These are phyloP conservation scores for Champsocephalus esox DNA, from an alignment of 2,797 vertebrate species.

Conservation along the genomic window DNA sequence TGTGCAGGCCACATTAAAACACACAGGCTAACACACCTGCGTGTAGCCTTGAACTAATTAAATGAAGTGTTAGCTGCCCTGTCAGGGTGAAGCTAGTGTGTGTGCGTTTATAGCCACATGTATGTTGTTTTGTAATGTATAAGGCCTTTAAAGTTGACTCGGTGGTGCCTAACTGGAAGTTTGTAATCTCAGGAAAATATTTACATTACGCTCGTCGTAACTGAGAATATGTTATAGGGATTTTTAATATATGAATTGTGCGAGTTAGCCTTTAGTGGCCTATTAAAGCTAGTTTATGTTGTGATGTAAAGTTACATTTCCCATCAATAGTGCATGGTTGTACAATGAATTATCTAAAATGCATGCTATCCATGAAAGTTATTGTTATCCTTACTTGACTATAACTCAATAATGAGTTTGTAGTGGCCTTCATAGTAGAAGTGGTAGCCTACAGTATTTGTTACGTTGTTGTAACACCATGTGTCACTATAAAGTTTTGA, in stretches of 20 bases:
- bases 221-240: no score
- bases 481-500: neutral
- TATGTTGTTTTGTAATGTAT: neutral
- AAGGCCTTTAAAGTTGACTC: neutral
- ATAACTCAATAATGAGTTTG: neutral
- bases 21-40: conserved; percentile 37
- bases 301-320: neutral
- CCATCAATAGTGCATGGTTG: neutral
- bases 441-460: neutral
- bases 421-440: neutral
- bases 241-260: neutral
- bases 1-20: conserved; percentile 31
- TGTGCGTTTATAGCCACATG: neutral
- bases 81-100: neutral
- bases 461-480: neutral
- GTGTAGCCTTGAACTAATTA: rapidly evolving
- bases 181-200: neutral
- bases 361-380: neutral
- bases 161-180: neutral
- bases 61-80: neutral
- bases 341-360: conserved; percentile 4
- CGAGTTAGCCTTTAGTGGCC: neutral
- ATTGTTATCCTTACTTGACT: neutral
- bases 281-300: neutral
- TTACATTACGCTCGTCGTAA: neutral